Evolutionary conservation across 1,140 invertebrate species (phyloP), one percentile per base, ranked within the genome.

Genomic region (Drosophila obscura): DNA sequence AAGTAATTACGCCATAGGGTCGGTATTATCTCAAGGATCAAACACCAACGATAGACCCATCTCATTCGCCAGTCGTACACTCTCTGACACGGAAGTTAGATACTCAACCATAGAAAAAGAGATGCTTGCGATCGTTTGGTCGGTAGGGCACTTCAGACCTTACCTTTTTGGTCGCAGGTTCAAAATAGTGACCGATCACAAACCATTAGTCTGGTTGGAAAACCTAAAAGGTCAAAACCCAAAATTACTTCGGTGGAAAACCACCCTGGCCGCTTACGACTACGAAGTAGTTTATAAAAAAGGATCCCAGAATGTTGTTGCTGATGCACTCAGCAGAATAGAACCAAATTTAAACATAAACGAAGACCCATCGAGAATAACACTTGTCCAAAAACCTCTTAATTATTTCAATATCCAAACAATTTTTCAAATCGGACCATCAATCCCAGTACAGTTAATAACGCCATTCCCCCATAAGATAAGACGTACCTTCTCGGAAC

Each of bases 51-150:
- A 62, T n/a, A 62, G 50, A 44, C 50, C 59, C 13, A 43, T 62
- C 15, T 16, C 6, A 4, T 62, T 52, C 22, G 49, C 39, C n/a
- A 52, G 49, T 13, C 24, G 59, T 31, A 52, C 49, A 31, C 26
- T 53, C 2, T 62, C 50, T 1, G 49, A 62, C 15, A 45, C 41
- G 8, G 59, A 62, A 22, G 26, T 19, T 7, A 28, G 26, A 8
- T 62, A 62, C 26, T 52, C 41, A 16, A 62, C 59, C 0, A 62
- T 28, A n/a, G 49, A 62, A 62, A 62, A 52, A 22, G 59, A 52
- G n/a, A 52, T 24, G 22, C 22, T 24, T 24, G 59, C 49, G 6
- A 44, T 24, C 11, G 1, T 26, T 5, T 60, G 48, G 46, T 24
- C 22, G 22, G 22, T 24, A 24, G 35, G 26, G 7, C n/a, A 13